A percentile compares a stretch with the other conserved stretches of the same genome.
phyloP scores from a whole-genome alignment of 1,140 invertebrate genomes.

The Hesperophylax magnus region DNA sequence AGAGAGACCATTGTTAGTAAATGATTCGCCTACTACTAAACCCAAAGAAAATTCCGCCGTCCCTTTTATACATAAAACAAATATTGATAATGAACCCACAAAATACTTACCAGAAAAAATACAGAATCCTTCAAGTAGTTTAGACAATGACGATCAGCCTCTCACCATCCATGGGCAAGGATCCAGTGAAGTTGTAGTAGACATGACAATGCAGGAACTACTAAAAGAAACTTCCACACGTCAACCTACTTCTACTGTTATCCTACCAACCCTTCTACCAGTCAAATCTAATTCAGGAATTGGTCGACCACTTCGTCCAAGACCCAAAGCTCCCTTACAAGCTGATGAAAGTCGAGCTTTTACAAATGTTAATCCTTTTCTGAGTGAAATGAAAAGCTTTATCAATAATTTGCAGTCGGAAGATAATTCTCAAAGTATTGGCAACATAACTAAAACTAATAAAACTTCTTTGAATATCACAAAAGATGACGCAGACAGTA shows the following conservation, averaged over 20 bases:
- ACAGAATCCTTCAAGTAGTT: background rate
- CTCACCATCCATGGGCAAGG: conserved; percentile 59
- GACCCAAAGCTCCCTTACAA: conserved; percentile 64
- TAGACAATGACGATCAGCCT: conserved; percentile 39
- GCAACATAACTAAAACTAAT: conserved; percentile 15
- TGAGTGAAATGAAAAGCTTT: conserved; percentile 60
- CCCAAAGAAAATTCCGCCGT: background rate
- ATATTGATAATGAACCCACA: background rate
- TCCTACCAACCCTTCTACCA: conserved; percentile 73
- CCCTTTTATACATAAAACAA: conserved; percentile 9
- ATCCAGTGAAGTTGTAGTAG: conserved; percentile 62
- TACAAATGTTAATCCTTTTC: conserved; percentile 51
- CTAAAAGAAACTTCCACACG: conserved; percentile 56
- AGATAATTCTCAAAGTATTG: conserved; percentile 5
- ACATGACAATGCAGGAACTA: conserved; percentile 61
- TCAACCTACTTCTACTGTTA: conserved; percentile 63
- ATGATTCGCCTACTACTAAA: background rate
- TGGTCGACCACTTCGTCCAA: conserved; percentile 70
- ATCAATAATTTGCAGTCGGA: conserved; percentile 59
- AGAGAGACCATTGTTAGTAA: conserved; percentile 4
- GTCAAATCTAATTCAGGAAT: conserved; percentile 75
- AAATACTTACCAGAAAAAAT: conserved; percentile 1
- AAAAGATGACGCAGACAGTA: conserved; percentile 56
- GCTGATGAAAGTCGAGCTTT: conserved; percentile 61
- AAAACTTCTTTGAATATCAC: background rate